Conservation (phyloP, 2,113 vertebrate species). For the Catharus bicknelli region DNA sequence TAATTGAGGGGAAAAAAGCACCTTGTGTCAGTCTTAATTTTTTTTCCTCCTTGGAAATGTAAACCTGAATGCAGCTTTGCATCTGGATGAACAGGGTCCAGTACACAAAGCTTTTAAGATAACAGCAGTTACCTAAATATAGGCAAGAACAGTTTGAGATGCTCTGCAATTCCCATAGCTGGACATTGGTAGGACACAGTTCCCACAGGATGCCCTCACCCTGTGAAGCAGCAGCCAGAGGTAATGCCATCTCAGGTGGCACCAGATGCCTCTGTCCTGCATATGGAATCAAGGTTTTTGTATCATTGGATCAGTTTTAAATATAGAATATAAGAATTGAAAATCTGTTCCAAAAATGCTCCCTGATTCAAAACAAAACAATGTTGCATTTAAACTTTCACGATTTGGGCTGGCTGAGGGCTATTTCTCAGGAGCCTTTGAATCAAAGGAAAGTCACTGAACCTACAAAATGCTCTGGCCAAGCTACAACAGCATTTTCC, state of each 20-base stretch:
- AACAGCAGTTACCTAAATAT: background rate
- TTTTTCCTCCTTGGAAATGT: background rate
- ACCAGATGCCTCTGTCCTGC: background rate
- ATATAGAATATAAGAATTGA: accelerated
- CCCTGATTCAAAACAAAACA: background rate
- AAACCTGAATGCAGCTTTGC: background rate
- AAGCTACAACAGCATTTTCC: background rate
- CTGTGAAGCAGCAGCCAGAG: background rate
- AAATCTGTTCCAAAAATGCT: background rate
- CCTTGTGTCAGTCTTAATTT: background rate
- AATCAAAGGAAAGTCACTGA: background rate
- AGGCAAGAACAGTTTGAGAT: background rate
- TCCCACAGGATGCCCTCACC: background rate
- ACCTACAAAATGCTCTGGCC: background rate
- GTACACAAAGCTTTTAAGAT: background rate
- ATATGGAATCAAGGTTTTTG: background rate
- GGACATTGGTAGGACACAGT: background rate
- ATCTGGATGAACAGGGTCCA: background rate
- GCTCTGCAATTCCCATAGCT: background rate
- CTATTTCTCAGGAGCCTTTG: background rate
- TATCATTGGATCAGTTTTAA: background rate
- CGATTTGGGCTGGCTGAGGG: background rate
- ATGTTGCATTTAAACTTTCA: background rate
- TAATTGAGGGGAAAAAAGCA: background rate
- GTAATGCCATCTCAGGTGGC: background rate